Evolutionary conservation across 1,140 invertebrate species (phyloP).

Genomic region (Zophobas atratus): DNA sequence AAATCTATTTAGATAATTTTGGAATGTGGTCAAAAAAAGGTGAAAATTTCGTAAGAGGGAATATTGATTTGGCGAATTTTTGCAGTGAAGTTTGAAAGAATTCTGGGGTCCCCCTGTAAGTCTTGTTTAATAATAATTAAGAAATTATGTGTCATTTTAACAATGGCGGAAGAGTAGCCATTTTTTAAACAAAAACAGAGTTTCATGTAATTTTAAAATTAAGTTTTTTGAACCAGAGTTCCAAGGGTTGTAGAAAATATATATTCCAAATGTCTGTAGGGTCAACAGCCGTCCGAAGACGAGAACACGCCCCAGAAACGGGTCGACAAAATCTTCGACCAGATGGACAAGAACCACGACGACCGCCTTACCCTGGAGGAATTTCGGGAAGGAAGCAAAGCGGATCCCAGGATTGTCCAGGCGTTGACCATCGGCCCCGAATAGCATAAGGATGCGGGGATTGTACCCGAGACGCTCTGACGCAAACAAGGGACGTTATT

Average conservation of each 20-base stretch:
- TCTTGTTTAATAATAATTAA: no score
- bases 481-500: constrained; percentile 47
- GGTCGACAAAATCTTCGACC: constrained; percentile 97
- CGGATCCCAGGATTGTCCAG: constrained; percentile 98
- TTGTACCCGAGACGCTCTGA: constrained; percentile 62
- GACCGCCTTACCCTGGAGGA: constrained; percentile 97
- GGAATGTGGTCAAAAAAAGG: no score
- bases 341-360: constrained; percentile 99
- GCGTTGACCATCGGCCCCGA: constrained; percentile 87
- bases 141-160: no score
- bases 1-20: no score
- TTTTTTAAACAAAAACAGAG: no score
- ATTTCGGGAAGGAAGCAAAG: constrained; percentile 98
- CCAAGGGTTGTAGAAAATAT: background rate
- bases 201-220: no score
- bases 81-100: no score
- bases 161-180: no score
- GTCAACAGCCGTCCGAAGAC: constrained; percentile 91
- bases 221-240: no score
- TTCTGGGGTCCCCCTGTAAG: no score
- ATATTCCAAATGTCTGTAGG: constrained; percentile 71
- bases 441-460: constrained; percentile 70
- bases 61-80: no score
- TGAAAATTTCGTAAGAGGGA: no score
- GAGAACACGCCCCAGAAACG: constrained; percentile 96